phyloP scores from a whole-genome alignment of 2,888 invertebrate species.

The Drosophila bunnanda region DNA sequence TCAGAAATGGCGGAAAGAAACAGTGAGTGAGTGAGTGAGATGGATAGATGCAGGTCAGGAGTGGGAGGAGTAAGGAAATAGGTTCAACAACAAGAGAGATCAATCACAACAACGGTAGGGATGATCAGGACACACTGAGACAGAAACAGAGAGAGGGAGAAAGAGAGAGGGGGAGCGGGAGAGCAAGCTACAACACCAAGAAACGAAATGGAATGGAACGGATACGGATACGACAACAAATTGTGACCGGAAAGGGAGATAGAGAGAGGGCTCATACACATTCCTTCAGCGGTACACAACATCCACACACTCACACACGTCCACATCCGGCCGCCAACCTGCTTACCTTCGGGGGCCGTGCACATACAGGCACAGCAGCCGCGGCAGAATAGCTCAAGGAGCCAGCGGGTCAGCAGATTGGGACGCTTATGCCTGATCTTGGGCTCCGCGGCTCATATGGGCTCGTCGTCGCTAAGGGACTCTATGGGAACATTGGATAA shows the following conservation, averaged over 20 bases:
- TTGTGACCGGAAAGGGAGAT: neutral
- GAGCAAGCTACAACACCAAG: conserved; percentile 26
- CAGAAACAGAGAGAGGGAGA: neutral
- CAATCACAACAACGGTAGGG: conserved; percentile 7
- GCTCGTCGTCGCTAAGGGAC: conserved; percentile 23
- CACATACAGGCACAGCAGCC: conserved; percentile 58
- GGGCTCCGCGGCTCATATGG: conserved; percentile 43
- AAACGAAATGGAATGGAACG: neutral
- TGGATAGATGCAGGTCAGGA: conserved; percentile 9
- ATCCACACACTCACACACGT: neutral
- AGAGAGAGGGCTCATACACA: neutral
- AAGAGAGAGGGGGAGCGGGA: neutral
- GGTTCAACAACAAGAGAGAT: conserved; percentile 28
- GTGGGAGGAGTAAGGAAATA: neutral
- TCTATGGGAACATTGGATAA: conserved; percentile 34
- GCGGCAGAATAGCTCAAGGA: conserved; percentile 29
- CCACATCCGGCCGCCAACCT: conserved; percentile 9
- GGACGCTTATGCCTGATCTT: conserved; percentile 34
- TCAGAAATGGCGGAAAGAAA: conserved; percentile 6
- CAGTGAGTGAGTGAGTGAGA: neutral
- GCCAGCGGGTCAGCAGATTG: conserved; percentile 40
- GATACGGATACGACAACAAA: neutral
- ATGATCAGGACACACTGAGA: neutral
- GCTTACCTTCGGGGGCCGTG: conserved; percentile 54
- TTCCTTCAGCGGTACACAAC: neutral